phyloP scores from a whole-genome alignment of 2,888 invertebrate species.

The Gymnoscelis rufifasciata region DNA sequence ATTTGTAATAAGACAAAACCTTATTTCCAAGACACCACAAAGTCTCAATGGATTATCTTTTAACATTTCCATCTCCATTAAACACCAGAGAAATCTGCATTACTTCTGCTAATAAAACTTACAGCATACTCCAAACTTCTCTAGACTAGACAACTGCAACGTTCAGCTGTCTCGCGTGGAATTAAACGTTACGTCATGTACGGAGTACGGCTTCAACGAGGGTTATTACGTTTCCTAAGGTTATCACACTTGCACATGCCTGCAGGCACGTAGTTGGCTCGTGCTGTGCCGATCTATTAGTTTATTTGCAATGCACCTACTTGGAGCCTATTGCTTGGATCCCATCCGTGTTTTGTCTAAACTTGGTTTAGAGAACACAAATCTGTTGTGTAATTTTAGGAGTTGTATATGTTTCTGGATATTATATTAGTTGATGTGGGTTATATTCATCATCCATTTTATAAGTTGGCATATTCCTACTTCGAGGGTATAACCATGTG shows the following conservation, averaged over 20 bases:
- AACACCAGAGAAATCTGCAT: too few relatives aligned
- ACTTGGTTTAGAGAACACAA: not conserved
- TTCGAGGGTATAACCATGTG: too few relatives aligned
- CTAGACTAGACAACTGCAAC: slow-evolving; percentile 17
- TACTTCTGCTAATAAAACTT: not conserved
- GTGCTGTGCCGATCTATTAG: slow-evolving; percentile 3
- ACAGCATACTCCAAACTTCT: not conserved
- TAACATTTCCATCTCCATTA: too few relatives aligned
- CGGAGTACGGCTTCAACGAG: slow-evolving; percentile 8
- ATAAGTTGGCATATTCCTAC: too few relatives aligned
- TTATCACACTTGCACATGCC: slow-evolving; percentile 14
- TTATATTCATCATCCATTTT: too few relatives aligned
- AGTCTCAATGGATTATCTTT: too few relatives aligned
- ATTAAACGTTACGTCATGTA: slow-evolving; percentile 23
- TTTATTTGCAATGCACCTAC: slow-evolving; percentile 3
- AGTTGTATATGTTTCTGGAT: too few relatives aligned
- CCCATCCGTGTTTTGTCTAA: not conserved
- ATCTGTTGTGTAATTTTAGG: too few relatives aligned
- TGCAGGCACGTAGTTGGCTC: slow-evolving; percentile 9
- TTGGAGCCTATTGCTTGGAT: not conserved
- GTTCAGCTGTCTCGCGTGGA: slow-evolving; percentile 16
- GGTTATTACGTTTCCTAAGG: slow-evolving; percentile 17
- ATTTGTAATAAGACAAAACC: too few relatives aligned
- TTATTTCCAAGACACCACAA: too few relatives aligned
- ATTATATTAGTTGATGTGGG: too few relatives aligned